Evolutionary conservation across 2,797 vertebrate species (phyloP).

Genomic region (Hippoglossus hippoglossus): DNA sequence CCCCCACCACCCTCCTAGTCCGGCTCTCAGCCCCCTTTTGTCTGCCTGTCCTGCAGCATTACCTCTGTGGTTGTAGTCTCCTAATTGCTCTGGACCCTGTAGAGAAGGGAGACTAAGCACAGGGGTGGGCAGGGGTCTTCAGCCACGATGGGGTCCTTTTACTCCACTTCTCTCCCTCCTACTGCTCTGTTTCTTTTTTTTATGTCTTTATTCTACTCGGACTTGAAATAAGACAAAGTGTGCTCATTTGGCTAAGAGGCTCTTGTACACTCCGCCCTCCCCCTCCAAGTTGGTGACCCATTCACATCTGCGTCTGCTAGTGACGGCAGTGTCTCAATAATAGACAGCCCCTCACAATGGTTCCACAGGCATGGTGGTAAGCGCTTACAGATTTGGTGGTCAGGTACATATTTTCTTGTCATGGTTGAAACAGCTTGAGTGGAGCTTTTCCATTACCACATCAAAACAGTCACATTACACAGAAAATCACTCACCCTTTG

Average conservation of each 20-base stretch:
- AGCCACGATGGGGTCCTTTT: slow-evolving; percentile 49
- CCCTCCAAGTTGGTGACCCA: slow-evolving; percentile 24
- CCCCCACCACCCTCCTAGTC: slow-evolving; percentile 60
- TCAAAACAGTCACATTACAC: background rate
- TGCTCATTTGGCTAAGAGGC: slow-evolving; percentile 68
- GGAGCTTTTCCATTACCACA: background rate
- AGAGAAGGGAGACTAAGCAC: slow-evolving; percentile 63
- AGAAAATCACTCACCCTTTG: background rate
- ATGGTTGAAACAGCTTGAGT: background rate
- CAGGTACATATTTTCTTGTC: background rate
- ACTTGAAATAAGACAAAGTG: slow-evolving; percentile 64
- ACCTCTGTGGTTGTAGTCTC: slow-evolving; percentile 75
- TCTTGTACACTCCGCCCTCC: slow-evolving; percentile 30
- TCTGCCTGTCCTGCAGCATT: slow-evolving; percentile 83
- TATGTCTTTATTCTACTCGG: slow-evolving; percentile 37
- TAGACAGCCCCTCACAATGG: slow-evolving; percentile 2
- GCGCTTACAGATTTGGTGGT: background rate
- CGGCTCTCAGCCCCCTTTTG: slow-evolving; percentile 75
- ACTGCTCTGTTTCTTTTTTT: slow-evolving; percentile 24
- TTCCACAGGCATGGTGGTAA: background rate
- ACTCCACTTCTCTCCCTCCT: slow-evolving; percentile 9
- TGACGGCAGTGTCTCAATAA: slow-evolving; percentile 17
- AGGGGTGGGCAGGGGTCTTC: slow-evolving; percentile 61
- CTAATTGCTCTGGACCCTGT: slow-evolving; percentile 83
- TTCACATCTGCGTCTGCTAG: slow-evolving; percentile 50